Evolutionary conservation across 2,113 vertebrate species (phyloP).

Genomic region (Apodemus sylvaticus): DNA sequence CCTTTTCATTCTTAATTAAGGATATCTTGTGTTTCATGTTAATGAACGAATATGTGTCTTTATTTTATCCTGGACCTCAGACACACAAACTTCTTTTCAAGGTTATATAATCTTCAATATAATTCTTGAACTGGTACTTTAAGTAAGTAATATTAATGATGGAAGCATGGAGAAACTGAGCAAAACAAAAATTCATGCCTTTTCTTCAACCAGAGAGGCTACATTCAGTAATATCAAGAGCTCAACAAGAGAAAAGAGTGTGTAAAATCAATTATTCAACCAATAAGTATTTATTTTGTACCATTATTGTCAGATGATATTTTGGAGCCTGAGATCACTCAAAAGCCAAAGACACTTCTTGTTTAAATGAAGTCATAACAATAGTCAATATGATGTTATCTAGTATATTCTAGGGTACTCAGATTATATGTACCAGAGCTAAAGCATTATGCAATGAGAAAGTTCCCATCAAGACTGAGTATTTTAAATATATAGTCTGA

Average conservation of each 20-base stretch:
- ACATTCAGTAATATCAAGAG: not conserved
- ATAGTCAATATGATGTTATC: not conserved
- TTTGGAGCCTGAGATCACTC: not conserved
- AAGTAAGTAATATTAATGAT: not conserved
- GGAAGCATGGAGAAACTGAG: not conserved
- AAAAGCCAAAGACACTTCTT: not conserved
- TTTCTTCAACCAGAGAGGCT: not conserved
- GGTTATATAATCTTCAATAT: not conserved
- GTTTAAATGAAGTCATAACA: not conserved
- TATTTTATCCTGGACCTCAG: not conserved
- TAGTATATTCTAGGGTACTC: not conserved
- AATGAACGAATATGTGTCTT: not conserved
- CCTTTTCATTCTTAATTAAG: not conserved
- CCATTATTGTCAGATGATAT: not conserved
- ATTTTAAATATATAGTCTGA: not conserved
- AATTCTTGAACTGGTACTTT: not conserved
- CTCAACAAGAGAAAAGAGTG: not conserved
- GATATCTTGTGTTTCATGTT: not conserved
- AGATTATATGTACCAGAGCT: not conserved
- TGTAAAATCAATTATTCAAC: not conserved
- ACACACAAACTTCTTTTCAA: not conserved
- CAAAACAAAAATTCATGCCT: not conserved
- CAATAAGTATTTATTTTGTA: not conserved
- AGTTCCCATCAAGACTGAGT: not conserved
- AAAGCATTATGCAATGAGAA: not conserved